Evolutionary conservation across 2,797 vertebrate genomes (phyloP), one percentile per base, ranked within the genome.

Genomic region (Carduelis carduelis): DNA sequence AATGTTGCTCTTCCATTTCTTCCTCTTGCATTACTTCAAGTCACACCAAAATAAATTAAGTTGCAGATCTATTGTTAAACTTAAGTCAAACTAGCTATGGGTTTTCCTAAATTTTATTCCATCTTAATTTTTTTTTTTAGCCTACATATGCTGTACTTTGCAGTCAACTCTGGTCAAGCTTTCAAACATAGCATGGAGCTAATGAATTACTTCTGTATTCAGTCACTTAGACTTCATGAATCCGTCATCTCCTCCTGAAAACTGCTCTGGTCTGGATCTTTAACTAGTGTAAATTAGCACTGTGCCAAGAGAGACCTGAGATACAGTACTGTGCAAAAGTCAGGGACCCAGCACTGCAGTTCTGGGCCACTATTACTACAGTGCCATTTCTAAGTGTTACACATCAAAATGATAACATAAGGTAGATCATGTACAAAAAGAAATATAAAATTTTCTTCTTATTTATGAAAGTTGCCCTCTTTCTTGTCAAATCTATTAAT

Each of bases 161-260:
- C 82, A 83, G 82, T 93, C 87, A 85, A 5, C 64, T 76, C 83
- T 95, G 90, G 55, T 94, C 90, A 92, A 75, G 61, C 34, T 87
- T 94, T 96, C 76, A 80, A 72, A 95, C 50, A 80, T 18, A 78
- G 43, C 79, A 55, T 75, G 32, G 57, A 96, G 57, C 26, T 96
- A 96, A 96, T 94, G 76, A 97, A 93, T 96, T 95, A 91, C 92
- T 95, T 87, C 95, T 97, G 95, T 92, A 96, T 94, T 96, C 95
- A 95, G 95, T 97, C 95, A 96, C 63, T 96, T 97, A 89, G 61
- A 97, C 93, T 97, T 95, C 95, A 96, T 96, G 92, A 97, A 97
- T 97, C 96, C 95, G 81, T 96, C 96, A 96, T 96, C 95, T 96
- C 95, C 95, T 96, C 75, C 71, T 91, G 91, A 93, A 96, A 96